A percentile compares a stretch with the other conserved stretches of the same genome.
Evolutionary conservation across 2,888 invertebrate genomes (phyloP).

Genomic region (Oscheius myriophilus): DNA sequence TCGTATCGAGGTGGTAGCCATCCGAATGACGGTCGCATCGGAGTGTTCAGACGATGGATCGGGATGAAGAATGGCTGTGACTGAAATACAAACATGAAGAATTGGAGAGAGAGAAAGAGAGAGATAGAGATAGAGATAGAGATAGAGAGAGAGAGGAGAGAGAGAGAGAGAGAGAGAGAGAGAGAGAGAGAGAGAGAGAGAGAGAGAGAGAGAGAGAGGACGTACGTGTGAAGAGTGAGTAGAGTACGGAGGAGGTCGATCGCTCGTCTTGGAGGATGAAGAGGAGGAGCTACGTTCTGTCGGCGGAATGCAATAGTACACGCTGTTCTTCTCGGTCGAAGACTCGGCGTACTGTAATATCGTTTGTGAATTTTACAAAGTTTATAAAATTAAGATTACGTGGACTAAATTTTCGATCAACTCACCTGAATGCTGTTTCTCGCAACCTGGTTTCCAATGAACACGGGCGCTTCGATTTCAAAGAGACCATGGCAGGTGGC

Average conservation of each 20-base stretch:
- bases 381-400: too few relatives aligned
- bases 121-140: too few relatives aligned
- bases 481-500: constrained; percentile 41
- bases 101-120: too few relatives aligned
- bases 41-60: constrained; percentile 45
- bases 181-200: too few relatives aligned
- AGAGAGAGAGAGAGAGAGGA: too few relatives aligned
- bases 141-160: too few relatives aligned
- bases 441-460: constrained; percentile 35
- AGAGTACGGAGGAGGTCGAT: constrained; percentile 46
- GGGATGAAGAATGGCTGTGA: constrained; percentile 42
- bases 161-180: background rate
- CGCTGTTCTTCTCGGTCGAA: constrained; percentile 30
- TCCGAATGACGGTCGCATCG: constrained; percentile 41
- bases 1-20: constrained; percentile 43
- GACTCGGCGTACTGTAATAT: constrained; percentile 42
- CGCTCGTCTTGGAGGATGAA: constrained; percentile 13
- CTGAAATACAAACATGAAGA: constrained; percentile 1
- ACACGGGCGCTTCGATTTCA: constrained; percentile 47
- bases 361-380: background rate
- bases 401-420: too few relatives aligned
- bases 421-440: constrained; percentile 17
- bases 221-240: constrained; percentile 19
- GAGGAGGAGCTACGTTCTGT: constrained; percentile 33
- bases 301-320: constrained; percentile 45